Base-by-base conservation (phyloP, 2,113 vertebrate genomes). In the Orthonyx spaldingii region DNA sequence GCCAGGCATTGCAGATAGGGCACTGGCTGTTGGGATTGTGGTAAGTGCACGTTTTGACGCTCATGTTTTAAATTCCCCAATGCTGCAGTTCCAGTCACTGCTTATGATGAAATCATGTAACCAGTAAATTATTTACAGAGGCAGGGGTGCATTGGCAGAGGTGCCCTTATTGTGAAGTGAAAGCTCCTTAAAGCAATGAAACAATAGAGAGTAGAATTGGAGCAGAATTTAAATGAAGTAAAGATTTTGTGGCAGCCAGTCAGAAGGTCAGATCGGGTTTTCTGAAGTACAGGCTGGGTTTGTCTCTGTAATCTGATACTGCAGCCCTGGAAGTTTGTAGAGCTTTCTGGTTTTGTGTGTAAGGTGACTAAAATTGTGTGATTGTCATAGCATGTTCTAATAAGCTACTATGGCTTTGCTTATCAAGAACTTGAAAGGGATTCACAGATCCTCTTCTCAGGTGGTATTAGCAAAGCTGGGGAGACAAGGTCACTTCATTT, bases 111-210 rank as follows among this genome's bases (percentile, higher is more conserved):
- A 95, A 96, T 94, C 59, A 21, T 95, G 53, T 91, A 94, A 94
- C 83, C 86, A 94, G 93, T 96, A 87, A 92, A 96, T 96, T 95
- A 97, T 97, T 96, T 96, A 85, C 79, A 90, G 61, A 94, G 91
- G 65, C 52, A 95, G 55, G 70, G 63, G 79, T 91, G 78, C 78
- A 66, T 85, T 94, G 93, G 55, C 90, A 86, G 84, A 93, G 44
- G 39, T 95, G 96, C 57, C 92, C 78, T 96, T 80, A 78, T 70
- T 94, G 83, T 94, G 76, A 71, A 96, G 80, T 69, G 70, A 96
- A 94, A 94, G 83, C 35, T 85, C 81, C 76, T 37, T 91, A 77
- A 94, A 87, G 92, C 82, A 94, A 11, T 46, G 47, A 71, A 96
- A 94, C 95, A 97, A 94, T 65, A 86, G 74, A 50, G 59, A 66